Evolutionary conservation across 2,797 vertebrate genomes (phyloP), one percentile per base, ranked within the genome.

Genomic region (Thripadectes ignobilis): DNA sequence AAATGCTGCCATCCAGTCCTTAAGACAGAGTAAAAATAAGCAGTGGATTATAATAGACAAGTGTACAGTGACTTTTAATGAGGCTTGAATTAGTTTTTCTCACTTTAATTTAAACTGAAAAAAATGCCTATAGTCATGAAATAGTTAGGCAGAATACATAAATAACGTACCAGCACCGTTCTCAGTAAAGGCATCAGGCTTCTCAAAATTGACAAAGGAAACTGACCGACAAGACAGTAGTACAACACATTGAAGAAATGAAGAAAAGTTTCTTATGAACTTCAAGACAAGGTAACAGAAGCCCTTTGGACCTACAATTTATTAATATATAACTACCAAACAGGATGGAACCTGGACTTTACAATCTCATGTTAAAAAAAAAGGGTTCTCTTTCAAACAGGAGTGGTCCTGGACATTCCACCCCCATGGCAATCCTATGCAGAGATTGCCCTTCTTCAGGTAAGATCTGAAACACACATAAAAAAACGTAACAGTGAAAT

Each of bases 281-380:
- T 36, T 46, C 12, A 75, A 82, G 72, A 78, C 12, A 34, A 65
- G 18, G 54, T 52, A 58, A 79, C 19, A 69, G 10, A 22, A 84
- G 91, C 79, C 90, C 96, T 96, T 93, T 88, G 83, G 74, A 93
- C 88, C 15, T 17, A 67, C 6, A 27, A 21, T 52, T 96, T 94
- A 97, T 97, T 97, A 95, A 96, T 97, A 65, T 92, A 45, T 88
- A 95, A 97, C 94, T 78, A 84, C n/a, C 27, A 89, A 71, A 80
- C 24, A 88, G 7, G 24, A 94, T 34, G 43, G 14, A 32, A 74
- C 23, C 18, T 48, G 80, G 72, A 89, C 78, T 95, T 79, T 93
- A 85, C 26, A 79, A 83, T 74, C 23, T 12, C 49, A 11, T 32
- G 21, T 8, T 23, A 78, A 68, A 83, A 88, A 88, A 48, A 4